Base-by-base conservation (phyloP, 1,140 invertebrate species). In the Drosophila grimshawi region DNA sequence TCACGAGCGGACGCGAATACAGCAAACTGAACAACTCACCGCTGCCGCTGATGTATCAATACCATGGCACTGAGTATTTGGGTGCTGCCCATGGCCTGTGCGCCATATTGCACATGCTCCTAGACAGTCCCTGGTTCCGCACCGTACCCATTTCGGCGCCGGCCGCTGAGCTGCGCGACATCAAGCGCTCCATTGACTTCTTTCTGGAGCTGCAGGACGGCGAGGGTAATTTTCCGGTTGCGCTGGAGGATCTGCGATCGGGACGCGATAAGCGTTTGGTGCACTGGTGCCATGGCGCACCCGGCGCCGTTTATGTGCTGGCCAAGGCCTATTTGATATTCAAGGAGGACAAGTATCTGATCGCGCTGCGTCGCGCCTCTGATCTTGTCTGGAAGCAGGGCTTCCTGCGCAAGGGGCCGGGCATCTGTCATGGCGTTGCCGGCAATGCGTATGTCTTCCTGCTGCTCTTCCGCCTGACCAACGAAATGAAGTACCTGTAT, bases 271-370 rank as follows among this genome's bases (percentile, higher is more conserved):
- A 94, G 69, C 95, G 96, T 71, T 86, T 98, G 2, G 94, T 98
- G 3, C 97, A 98, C 86, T 98, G 97, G 97, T 98, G 97, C 93
- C 97, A 98, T 92, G 97, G 97, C 2, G 96, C 97, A 35, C 95
- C 96, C 51, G 96, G 97, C 5, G 94, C 95, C 2, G 93, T 97
- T 5, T 97, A 97, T 90, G 86, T 97, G 27, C 94, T 98, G 93
- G 97, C 96, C 2, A 96, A 96, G 92, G 96, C 97, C 1, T 97
- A 96, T 92, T 82, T 96, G 3, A 88, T 95, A 3, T 97, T 95
- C 92, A 94, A 95, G 68, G 96, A 97, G 68, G 91, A 95, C 3
- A 96, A 95, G 83, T 98, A 97, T 91, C 91, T 97, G 6, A 86
- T 95, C 5, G 94, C 96, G 1, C 95, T 96, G 90, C 81, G 95